Conservation (phyloP, 2,797 vertebrate genomes). For the Babyrousa celebensis region DNA sequence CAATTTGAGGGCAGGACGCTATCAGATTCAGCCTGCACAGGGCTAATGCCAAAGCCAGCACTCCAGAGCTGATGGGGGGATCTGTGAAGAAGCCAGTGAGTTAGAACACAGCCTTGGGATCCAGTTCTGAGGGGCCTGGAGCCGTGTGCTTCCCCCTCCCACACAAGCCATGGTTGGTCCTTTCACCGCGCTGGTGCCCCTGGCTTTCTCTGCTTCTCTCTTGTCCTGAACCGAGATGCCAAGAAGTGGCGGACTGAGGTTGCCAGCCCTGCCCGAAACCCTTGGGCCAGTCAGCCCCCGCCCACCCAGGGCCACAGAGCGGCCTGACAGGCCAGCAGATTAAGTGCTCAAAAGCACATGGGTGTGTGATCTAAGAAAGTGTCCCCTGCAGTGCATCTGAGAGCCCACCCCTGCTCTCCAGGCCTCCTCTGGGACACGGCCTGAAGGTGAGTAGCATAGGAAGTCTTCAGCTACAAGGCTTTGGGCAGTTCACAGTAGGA, state of each 20-base stretch:
- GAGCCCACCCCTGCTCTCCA: background rate
- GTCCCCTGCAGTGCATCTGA: background rate
- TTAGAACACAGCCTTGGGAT: background rate
- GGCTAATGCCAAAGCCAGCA: background rate
- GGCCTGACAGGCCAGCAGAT: background rate
- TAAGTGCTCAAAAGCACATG: background rate
- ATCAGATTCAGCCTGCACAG: background rate
- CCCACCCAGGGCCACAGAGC: background rate
- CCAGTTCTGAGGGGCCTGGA: background rate
- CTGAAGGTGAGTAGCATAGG: background rate
- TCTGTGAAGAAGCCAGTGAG: background rate
- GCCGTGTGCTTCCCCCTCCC: background rate
- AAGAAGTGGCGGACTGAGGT: background rate
- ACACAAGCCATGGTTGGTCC: background rate
- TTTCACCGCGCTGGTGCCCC: background rate
- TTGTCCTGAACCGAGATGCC: background rate
- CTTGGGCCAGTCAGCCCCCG: background rate
- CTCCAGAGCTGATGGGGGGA: background rate
- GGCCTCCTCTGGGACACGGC: background rate
- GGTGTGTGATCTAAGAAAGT: background rate
- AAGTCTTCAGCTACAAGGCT: background rate
- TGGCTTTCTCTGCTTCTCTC: background rate
- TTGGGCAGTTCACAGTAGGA: background rate
- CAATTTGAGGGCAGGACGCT: background rate
- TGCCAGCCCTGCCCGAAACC: background rate